phyloP scores from a whole-genome alignment of 1,140 invertebrate genomes.

The Drosophila rhopaloa region DNA sequence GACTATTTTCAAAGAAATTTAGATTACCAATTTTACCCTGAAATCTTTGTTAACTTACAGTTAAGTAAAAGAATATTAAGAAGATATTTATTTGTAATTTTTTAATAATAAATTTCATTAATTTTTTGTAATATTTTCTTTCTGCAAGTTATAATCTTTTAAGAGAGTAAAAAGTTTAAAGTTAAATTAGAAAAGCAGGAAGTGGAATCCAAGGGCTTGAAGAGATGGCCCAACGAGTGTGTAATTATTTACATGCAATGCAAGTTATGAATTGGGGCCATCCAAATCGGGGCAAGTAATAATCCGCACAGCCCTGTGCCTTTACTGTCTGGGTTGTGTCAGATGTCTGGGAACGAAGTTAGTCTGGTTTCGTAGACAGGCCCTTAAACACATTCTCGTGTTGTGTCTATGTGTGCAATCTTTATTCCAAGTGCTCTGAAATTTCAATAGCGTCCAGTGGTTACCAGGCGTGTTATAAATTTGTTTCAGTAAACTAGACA shows the following conservation, averaged over 20 bases:
- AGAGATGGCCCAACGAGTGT: constrained; percentile 38
- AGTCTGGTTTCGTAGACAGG: constrained; percentile 26
- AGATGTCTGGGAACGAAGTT: background rate
- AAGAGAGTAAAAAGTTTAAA: constrained; percentile 66
- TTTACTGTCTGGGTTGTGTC: constrained; percentile 15
- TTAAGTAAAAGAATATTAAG: too few species aligned
- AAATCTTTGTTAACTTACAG: too few species aligned
- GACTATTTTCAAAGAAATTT: too few species aligned
- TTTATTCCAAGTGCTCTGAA: constrained; percentile 40
- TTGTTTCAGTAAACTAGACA: constrained; percentile 1
- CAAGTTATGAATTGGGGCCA: constrained; percentile 38
- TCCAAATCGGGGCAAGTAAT: background rate
- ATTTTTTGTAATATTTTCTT: background rate
- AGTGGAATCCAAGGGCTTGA: constrained; percentile 6
- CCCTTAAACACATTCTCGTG: constrained; percentile 37
- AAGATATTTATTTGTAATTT: too few species aligned
- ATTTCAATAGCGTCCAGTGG: constrained; percentile 28
- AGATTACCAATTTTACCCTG: too few species aligned
- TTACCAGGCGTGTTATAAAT: constrained; percentile 21
- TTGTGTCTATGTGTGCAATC: constrained; percentile 30
- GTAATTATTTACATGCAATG: constrained; percentile 63
- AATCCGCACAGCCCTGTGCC: constrained; percentile 1
- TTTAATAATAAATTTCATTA: too few species aligned
- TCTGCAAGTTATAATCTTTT: constrained; percentile 4
- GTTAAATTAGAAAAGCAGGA: constrained; percentile 36